Percentiles rank a stretch among this genome's conserved stretches.
Evolutionary conservation across 1,140 invertebrate genomes (phyloP).

Genomic region (Eriocheir sinensis): DNA sequence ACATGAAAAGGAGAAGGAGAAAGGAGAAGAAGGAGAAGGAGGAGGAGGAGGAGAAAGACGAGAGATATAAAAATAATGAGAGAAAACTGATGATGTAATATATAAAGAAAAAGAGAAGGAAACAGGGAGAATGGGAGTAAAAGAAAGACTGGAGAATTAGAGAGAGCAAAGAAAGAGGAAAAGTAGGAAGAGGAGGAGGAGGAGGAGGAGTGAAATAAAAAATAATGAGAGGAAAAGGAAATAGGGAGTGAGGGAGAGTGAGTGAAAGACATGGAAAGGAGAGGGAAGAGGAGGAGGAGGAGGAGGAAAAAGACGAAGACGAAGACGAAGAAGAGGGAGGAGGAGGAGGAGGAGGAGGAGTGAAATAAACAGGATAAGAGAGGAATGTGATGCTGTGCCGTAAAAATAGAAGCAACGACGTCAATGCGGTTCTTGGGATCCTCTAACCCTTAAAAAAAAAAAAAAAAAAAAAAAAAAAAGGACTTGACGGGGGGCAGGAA

Average conservation of each 20-base stretch:
- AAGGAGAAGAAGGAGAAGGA: too few relatives aligned
- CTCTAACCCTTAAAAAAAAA: slow-evolving; percentile 12
- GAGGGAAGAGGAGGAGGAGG: neutral
- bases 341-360: neutral
- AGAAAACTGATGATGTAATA: too few relatives aligned
- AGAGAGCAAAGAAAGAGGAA: too few relatives aligned
- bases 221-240: too few relatives aligned
- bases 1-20: too few relatives aligned
- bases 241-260: neutral
- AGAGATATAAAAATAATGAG: too few relatives aligned
- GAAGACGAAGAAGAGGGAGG: neutral
- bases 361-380: neutral
- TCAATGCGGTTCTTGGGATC: neutral
- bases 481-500: neutral
- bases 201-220: too few relatives aligned
- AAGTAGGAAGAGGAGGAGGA: too few relatives aligned
- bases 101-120: too few relatives aligned
- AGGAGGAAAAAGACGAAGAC: neutral
- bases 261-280: neutral
- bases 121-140: too few relatives aligned
- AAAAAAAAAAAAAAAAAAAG: slow-evolving; percentile 21
- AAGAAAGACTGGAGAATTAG: too few relatives aligned
- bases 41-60: too few relatives aligned
- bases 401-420: neutral
- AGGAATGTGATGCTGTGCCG: neutral